Evolutionary conservation across 1,140 invertebrate genomes (phyloP), one percentile per base, ranked within the genome.

Genomic region (Gryllus bimaculatus): DNA sequence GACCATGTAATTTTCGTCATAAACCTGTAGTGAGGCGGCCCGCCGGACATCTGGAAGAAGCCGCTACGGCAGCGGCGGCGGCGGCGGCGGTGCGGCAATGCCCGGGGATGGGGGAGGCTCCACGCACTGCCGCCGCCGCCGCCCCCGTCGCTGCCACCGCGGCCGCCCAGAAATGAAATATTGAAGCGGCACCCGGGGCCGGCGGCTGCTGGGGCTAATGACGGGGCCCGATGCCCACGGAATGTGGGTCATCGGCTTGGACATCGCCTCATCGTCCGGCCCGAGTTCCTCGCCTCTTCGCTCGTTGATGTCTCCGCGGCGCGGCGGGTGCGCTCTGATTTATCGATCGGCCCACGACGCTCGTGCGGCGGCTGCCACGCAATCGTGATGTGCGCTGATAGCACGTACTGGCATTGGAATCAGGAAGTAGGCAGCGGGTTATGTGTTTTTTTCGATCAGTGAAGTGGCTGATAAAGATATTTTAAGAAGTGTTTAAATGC

Each of bases 1-100:
- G 54, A 66, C 54, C 54, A 66, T 66, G 54, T 66, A 66, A 66
- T 66, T 66, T 66, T 66, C 54, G 18, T 66, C 54, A 66, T 66
- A 66, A 66, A 66, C 54, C 54, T 66, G 54, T 66, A 66, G 54
- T 18, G 18, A 10, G 54, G 54, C 54, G 54, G 18, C 10, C 54
- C 54, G 54, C 54, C 54, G 54, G 54, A 66, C 54, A 66, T 66
- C 54, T 66, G 54, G 54, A 66, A 10, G 54, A 66, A 66, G 10
- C 10, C 10, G 18, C 10, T 18, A 66, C 54, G 18, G 54, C 10
- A 3, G 54, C 2, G 10, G 54, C 10, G 18, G 18, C 10, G 10
- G 54, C 10, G 0, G 54, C 10, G 54, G 2, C 54, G 18, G 2
- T 66, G 7, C 18, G 54, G 54, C 54, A 13, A 7, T 13, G 54